Evolutionary conservation across 2,888 invertebrate genomes (phyloP).

Genomic region (Adelognathus sp.): DNA sequence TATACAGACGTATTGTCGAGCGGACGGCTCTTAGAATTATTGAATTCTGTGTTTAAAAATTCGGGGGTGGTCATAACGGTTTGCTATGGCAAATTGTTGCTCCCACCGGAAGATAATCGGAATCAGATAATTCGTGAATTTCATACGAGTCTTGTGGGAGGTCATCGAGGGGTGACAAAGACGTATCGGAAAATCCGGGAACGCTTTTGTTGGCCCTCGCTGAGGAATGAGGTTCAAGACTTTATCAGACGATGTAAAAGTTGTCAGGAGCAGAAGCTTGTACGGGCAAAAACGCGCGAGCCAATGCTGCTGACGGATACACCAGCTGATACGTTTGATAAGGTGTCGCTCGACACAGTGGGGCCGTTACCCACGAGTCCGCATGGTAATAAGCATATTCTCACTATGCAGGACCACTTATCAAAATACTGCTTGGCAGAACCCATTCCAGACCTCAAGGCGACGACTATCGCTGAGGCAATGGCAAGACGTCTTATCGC

Average conservation of each 20-base stretch:
- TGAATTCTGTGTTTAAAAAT: too few species aligned
- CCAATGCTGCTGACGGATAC: constrained; percentile 61
- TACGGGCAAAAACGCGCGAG: constrained; percentile 33
- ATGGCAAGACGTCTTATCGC: constrained; percentile 14
- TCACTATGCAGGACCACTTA: constrained; percentile 53
- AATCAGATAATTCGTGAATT: too few species aligned
- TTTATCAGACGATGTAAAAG: constrained; percentile 47
- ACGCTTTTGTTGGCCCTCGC: constrained; percentile 52
- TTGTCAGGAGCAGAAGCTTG: constrained; percentile 59
- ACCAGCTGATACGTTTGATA: constrained; percentile 49
- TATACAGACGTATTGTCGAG: too few species aligned
- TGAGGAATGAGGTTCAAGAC: constrained; percentile 47
- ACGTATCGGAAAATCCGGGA: constrained; percentile 45
- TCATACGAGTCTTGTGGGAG: constrained; percentile 50
- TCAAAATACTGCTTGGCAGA: constrained; percentile 50
- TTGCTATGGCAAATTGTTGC: too few species aligned
- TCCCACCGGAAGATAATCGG: too few species aligned
- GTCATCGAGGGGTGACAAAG: constrained; percentile 57
- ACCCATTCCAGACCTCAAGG: constrained; percentile 27
- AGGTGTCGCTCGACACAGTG: constrained; percentile 48
- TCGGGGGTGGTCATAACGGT: too few species aligned
- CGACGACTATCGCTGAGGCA: constrained; percentile 41
- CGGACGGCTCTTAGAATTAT: too few species aligned
- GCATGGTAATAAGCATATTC: constrained; percentile 41
- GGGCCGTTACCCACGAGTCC: constrained; percentile 31